Conservation (phyloP, 2,113 vertebrate genomes). For the Tenrec ecaudatus region DNA sequence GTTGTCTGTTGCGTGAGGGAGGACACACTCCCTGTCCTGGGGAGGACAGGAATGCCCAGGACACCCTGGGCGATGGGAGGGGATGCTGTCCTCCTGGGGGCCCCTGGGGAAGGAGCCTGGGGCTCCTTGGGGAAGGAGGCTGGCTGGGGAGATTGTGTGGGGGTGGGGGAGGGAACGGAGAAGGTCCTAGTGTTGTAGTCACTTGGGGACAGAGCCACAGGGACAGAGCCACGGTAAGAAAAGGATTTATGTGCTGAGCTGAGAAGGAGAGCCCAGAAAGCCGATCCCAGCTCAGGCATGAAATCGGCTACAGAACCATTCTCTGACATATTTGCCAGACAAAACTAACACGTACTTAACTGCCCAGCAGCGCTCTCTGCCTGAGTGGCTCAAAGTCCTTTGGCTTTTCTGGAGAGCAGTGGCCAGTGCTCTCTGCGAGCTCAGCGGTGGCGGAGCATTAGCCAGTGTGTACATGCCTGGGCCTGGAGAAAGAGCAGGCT, state of each 20-base stretch:
- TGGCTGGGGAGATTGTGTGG: not conserved
- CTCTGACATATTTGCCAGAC: not conserved
- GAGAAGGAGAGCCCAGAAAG: not conserved
- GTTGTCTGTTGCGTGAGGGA: not conserved
- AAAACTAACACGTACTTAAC: rapidly evolving
- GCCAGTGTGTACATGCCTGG: too few relatives aligned
- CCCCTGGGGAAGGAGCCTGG: not conserved
- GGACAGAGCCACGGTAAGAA: not conserved
- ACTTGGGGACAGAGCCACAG: rapidly evolving
- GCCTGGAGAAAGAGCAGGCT: too few relatives aligned
- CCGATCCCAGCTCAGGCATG: not conserved
- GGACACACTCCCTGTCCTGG: too few relatives aligned
- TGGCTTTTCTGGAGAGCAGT: not conserved
- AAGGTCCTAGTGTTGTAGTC: not conserved
- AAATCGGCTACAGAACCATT: not conserved
- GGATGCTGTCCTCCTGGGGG: not conserved
- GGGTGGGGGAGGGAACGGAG: too few relatives aligned
- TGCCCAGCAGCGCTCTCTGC: not conserved
- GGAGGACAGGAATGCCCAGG: not conserved
- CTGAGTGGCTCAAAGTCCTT: not conserved
- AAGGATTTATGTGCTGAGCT: not conserved
- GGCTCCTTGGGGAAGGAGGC: too few relatives aligned
- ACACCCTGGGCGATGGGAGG: not conserved
- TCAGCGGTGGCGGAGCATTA: rapidly evolving
- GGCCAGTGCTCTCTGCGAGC: not conserved